Base-by-base conservation (phyloP, 2,113 vertebrate genomes). In the Speoplatyrhinus poulsoni region DNA sequence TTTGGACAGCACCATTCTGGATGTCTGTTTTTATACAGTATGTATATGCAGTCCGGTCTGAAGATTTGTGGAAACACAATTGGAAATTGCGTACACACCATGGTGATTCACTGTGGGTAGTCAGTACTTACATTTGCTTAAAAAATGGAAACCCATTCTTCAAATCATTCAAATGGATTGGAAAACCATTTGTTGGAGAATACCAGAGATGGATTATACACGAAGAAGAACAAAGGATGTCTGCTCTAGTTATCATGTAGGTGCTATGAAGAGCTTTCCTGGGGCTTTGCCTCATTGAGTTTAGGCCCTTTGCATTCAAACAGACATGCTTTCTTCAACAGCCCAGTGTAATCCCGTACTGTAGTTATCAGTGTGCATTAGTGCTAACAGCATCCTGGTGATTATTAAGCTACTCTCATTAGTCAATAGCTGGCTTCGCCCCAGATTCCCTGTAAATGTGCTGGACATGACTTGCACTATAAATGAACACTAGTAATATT, bases 251-350 rank as follows among this genome's bases (percentile, higher is more conserved):
- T 81, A 79, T 74, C 79, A n/a, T 52, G 4, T 46, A 66, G 65
- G 70, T 55, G 76, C 66, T 62, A 65, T 89, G 84, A 86, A 88
- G 48, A 10, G 60, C 59, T 73, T 59, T 70, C 79, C 72, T 13
- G n/a, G 54, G 80, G 76, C 72, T 65, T 19, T 62, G 70, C 77
- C 82, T 76, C 70, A 60, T 63, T 79, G 62, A 82, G 46, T 5
- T 36, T 2, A 12, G 73, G 52, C 67, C 79, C 10, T 52, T 77
- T 67, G 82, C 48, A 65, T 85, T 86, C 81, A 83, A 77, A 88
- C 78, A 74, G 73, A 70, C 72, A 64, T 6, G 2, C 66, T 3
- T 15, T 49, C 65, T 12, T 77, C 62, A 73, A 64, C 73, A 10
- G 67, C 69, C 65, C 81, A 33, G 60, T 62, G 70, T 70, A 78